Percentiles rank a stretch among this genome's conserved stretches.
Conservation (phyloP, 2,113 vertebrate species). For the Mastomys natalensis region DNA sequence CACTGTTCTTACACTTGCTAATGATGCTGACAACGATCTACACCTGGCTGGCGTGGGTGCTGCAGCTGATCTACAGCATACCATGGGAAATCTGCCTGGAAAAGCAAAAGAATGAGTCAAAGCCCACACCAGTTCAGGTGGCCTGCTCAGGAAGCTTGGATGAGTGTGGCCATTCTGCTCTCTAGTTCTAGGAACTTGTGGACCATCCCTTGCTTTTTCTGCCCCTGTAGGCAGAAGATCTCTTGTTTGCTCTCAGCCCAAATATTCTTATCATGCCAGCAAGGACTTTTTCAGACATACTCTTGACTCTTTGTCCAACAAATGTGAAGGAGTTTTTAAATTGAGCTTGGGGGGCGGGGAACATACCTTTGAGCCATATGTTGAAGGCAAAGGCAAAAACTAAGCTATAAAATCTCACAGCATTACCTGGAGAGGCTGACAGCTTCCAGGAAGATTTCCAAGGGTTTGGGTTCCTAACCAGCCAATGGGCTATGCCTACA, state of each 20-base stretch:
- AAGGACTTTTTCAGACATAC: not conserved
- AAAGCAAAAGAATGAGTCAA: not conserved
- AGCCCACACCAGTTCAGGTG: not conserved
- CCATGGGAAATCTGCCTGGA: not conserved
- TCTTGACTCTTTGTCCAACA: not conserved
- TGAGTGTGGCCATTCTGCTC: rapidly evolving
- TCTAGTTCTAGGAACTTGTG: not conserved
- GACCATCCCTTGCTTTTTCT: not conserved
- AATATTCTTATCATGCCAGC: not conserved
- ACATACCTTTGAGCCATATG: not conserved
- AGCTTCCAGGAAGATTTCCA: not conserved
- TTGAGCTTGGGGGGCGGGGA: not conserved
- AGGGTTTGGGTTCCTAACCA: not conserved
- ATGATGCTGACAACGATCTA: not conserved
- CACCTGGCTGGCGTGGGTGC: not conserved
- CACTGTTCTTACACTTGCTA: not conserved
- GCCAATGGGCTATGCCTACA: not conserved
- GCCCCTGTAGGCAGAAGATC: not conserved
- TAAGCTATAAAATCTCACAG: not conserved
- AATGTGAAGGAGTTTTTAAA: not conserved
- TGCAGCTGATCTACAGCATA: not conserved
- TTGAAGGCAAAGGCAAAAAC: not conserved
- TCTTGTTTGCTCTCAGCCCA: not conserved
- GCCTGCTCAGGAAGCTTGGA: not conserved
- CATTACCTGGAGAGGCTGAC: not conserved